Evolutionary conservation across 2,888 invertebrate species (phyloP), one percentile per base, ranked within the genome.

Genomic region (Apamea sordens): DNA sequence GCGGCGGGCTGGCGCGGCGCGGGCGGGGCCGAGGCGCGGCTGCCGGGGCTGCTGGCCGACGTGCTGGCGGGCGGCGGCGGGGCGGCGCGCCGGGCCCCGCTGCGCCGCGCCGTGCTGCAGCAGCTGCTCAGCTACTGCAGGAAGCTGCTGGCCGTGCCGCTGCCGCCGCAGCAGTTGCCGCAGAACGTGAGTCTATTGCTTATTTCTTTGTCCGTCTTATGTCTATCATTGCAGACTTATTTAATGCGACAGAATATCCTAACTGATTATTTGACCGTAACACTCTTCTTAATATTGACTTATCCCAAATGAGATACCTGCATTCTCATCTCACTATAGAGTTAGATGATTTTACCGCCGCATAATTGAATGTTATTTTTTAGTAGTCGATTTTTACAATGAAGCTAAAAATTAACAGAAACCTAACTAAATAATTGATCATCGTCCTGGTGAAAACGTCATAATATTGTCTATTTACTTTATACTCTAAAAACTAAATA

Each of bases 21-120:
- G 50, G 97, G 97, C 86, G 97, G 97, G 76, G 98, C 98, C 86
- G 98, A 98, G 89, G 93, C 93, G 82, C 95, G 95, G 3, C 92
- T 94, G 90, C 91, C 94, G 73, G 98, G 98, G 79, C 96, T 98
- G 86, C 98, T 98, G 94, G 98, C 98, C 4, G 98, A 94, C 97
- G 98, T 92, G 93, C 92, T 94, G 91, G 93, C 93, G 97, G 98
- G 85, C 97, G 98, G 96, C 97, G 97, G 91, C 96, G 98, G 87
- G 93, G 85, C 97, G 97, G 72, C 97, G 15, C 92, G 98, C 96
- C 76, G 98, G 8, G 93, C 95, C 41, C 95, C 98, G 59, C 97
- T 98, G 69, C 98, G 98, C 94, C 98, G 98, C 90, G 97, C 98
- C 77, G 96, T 98, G 85, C 97, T 98, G 50, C 97, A 98, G 88